These are phyloP conservation scores for Anoplophora glabripennis DNA, from an alignment of 1,140 invertebrate genomes.

Conservation along the genomic window DNA sequence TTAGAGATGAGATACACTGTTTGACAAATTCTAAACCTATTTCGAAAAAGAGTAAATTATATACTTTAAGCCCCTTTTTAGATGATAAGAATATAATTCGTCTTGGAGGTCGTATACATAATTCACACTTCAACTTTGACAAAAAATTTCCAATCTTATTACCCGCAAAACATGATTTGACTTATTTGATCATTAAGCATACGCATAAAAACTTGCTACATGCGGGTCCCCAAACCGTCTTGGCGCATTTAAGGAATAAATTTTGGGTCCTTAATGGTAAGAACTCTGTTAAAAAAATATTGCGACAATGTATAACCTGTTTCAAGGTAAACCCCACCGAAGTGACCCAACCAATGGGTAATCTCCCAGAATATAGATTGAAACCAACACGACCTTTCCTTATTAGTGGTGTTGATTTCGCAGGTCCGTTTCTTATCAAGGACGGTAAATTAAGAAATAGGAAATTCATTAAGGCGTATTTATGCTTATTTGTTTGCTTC, in stretches of 20 bases:
- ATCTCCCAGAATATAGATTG: conserved; percentile 40
- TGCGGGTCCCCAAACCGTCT: conserved; percentile 4
- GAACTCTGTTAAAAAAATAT: conserved; percentile 12
- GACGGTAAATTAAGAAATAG: too few relatives aligned
- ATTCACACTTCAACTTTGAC: conserved; percentile 23
- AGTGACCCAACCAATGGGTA: conserved; percentile 39
- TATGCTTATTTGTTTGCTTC: conserved; percentile 45
- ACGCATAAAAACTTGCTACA: conserved; percentile 25
- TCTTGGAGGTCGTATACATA: conserved; percentile 33
- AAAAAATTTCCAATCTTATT: conserved; percentile 30
- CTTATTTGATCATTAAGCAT: conserved; percentile 24
- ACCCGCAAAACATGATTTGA: conserved; percentile 20
- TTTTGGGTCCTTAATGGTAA: conserved; percentile 23
- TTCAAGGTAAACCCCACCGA: too few relatives aligned
- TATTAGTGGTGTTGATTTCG: conserved; percentile 41
- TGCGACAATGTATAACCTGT: conserved; percentile 21
- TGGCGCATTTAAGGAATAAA: conserved; percentile 17
- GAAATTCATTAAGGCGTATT: too few relatives aligned
- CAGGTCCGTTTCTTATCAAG: too few relatives aligned
- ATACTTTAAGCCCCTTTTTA: too few relatives aligned
- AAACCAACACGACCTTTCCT: conserved; percentile 32
- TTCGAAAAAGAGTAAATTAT: too few relatives aligned
- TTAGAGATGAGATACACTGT: too few relatives aligned
- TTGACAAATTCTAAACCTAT: too few relatives aligned
- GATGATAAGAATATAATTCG: too few relatives aligned